Base-by-base conservation (phyloP, 2,797 vertebrate species). In the Borostomias antarcticus region DNA sequence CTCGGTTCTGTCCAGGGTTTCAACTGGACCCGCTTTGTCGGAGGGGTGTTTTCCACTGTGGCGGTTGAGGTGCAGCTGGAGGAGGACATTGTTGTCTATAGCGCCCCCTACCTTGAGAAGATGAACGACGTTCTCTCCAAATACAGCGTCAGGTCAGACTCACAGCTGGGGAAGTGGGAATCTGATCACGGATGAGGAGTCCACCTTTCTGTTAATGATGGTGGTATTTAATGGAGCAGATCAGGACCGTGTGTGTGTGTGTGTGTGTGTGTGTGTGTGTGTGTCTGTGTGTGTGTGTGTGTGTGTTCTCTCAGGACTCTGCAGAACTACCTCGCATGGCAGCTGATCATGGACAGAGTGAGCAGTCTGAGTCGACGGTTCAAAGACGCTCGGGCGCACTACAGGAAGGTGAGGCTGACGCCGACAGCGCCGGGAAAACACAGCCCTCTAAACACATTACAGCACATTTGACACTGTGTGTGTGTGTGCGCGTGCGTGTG, bases 261-360 rank as follows among this genome's bases (percentile, higher is more conserved):
- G 10, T 43, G 35, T 28, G n/a, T 52, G 52, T 30, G 52, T 58
- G 26, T 48, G 28, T 47, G 52, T 57, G 21, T 54, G 23, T 61
- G 33, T 51, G 54, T 29, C n/a, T 37, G 33, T 11, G 32, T 51
- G 28, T 57, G 48, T 25, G 62, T 29, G 5, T 3, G 37, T 19
- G 19, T 2, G 50, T 29, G 47, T 56, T 63, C 9, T 10, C 17
- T 48, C 87, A 98, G 97, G 86, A 96, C 96, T 68, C 82, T 98
- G 78, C 97, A 99, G 91, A 98, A 99, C 91, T 98, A 98, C 85
- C 90, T 98, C 86, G 93, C 91, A 23, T 99, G 97, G 97, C 92
- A 95, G 37, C 82, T 98, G 78, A 86, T 97, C 59, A 89, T 93
- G 0, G 96, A 98, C 52, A 90, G 94, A 19, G 92, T 98, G 53